phyloP scores from a whole-genome alignment of 2,797 vertebrate genomes.

The Cyclura pinguis region DNA sequence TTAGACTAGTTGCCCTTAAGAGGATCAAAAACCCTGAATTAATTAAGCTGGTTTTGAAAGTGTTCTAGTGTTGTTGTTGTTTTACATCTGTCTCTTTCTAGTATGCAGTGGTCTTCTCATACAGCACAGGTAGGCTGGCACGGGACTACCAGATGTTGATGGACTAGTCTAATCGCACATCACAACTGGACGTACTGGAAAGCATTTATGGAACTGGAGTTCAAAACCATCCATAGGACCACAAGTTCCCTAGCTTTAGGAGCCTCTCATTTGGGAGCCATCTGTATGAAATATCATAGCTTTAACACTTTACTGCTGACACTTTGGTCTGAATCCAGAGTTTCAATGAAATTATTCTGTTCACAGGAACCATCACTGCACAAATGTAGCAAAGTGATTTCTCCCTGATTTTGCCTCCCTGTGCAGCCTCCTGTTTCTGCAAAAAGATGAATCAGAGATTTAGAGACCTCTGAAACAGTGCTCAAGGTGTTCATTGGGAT shows the following conservation, averaged over 20 bases:
- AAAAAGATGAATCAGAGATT: not conserved
- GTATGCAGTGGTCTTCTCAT: not conserved
- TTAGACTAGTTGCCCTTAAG: slow-evolving; percentile 16
- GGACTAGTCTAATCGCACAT: not conserved
- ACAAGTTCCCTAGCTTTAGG: not conserved
- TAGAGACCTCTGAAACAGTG: not conserved
- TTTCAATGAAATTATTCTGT: not conserved
- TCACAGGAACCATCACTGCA: no score
- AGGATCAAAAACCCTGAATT: slow-evolving; percentile 24
- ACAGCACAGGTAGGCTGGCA: not conserved
- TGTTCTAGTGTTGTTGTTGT: not conserved
- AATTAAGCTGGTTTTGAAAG: slow-evolving; percentile 18
- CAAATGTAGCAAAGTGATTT: not conserved
- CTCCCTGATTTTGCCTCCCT: not conserved
- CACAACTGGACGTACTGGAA: not conserved
- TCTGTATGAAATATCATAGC: not conserved
- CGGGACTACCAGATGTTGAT: not conserved
- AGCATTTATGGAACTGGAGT: not conserved
- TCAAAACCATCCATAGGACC: not conserved
- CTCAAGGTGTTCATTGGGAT: not conserved
- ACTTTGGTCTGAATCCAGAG: not conserved
- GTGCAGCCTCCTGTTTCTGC: not conserved
- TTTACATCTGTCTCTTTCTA: not conserved
- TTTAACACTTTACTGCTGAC: not conserved
- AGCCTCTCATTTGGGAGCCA: not conserved